phyloP scores from a whole-genome alignment of 2,797 vertebrate genomes.

The Malurus splendens region DNA sequence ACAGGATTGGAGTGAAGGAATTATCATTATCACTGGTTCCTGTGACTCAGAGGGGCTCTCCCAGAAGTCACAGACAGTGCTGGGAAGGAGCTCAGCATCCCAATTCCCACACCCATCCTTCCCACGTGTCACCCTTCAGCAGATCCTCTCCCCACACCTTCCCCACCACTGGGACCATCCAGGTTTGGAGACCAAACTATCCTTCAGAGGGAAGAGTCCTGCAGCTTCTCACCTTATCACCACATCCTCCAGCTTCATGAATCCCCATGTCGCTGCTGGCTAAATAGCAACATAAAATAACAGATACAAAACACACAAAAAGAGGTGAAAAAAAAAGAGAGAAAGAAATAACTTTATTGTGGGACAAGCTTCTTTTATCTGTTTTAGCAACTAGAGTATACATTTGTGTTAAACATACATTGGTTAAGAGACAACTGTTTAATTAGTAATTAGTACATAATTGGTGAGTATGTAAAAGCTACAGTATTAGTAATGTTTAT shows the following conservation, averaged over 20 bases:
- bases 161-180: not conserved
- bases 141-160: not conserved
- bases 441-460: too few species aligned
- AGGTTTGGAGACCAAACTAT: not conserved
- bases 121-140: not conserved
- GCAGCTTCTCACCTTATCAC: not conserved
- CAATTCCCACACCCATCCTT: not conserved
- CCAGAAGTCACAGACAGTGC: not conserved
- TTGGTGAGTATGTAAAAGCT: too few species aligned
- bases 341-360: too few species aligned
- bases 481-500: too few species aligned
- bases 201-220: not conserved
- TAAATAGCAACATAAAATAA: too few species aligned
- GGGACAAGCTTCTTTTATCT: too few species aligned
- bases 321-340: too few species aligned
- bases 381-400: too few species aligned
- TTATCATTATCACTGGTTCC: not conserved
- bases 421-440: too few species aligned
- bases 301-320: too few species aligned
- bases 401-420: too few species aligned
- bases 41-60: not conserved
- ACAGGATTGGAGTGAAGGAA: not conserved
- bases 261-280: not conserved
- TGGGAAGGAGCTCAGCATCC: slow-evolving; percentile 3
- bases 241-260: not conserved